phyloP scores from a whole-genome alignment of 2,113 vertebrate species.

The Chloropsis hardwickii region DNA sequence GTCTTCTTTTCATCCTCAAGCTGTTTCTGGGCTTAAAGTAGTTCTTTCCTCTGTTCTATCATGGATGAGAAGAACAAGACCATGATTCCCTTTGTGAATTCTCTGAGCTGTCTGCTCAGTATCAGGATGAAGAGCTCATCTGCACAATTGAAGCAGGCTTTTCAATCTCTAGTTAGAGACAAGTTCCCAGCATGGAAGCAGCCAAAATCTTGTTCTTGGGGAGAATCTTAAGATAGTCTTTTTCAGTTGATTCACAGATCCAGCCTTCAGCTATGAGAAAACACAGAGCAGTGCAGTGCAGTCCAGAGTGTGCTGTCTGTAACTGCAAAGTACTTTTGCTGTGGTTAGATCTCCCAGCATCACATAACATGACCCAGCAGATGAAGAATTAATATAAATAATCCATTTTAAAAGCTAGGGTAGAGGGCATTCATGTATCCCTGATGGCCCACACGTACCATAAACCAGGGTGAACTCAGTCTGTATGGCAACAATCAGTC shows the following conservation, averaged over 20 bases:
- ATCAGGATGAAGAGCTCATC: not conserved
- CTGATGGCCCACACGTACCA: not conserved
- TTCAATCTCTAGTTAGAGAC: not conserved
- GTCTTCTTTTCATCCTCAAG: not conserved
- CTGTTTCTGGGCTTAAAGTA: not conserved
- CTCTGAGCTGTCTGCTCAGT: not conserved
- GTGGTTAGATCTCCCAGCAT: not conserved
- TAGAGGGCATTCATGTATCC: not conserved
- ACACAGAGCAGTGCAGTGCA: not conserved
- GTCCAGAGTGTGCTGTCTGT: not conserved
- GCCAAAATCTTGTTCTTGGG: not conserved
- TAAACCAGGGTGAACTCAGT: not conserved
- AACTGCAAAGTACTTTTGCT: not conserved
- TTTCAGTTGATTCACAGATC: not conserved
- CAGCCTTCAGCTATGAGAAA: not conserved
- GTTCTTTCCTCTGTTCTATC: not conserved
- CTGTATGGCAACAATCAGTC: not conserved
- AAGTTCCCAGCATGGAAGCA: not conserved
- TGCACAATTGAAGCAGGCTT: not conserved
- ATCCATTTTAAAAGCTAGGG: not conserved
- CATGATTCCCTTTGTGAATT: not conserved
- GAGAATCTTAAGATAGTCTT: not conserved
- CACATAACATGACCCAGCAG: not conserved
- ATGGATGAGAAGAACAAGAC: not conserved
- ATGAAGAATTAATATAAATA: not conserved